Percentiles rank a stretch among this genome's conserved stretches.
Conservation (phyloP, 2,113 vertebrate species). For the Sphaerodactylus townsendi region DNA sequence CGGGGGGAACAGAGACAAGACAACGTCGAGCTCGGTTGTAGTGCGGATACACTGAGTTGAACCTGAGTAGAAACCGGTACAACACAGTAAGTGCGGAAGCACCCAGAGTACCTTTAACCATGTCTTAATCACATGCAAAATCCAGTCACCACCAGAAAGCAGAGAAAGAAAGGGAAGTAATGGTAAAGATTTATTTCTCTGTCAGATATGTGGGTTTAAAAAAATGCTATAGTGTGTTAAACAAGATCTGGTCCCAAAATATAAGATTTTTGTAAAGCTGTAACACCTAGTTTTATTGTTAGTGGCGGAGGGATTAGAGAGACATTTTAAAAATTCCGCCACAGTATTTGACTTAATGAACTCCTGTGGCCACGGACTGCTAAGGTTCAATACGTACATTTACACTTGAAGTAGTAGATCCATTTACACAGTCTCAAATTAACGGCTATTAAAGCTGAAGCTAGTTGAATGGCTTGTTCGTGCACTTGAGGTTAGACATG, state of each 20-base stretch:
- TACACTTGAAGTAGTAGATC: not conserved
- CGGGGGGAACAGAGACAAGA: no score
- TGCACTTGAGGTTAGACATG: not conserved
- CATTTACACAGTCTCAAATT: conserved; percentile 11
- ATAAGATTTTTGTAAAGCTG: not conserved
- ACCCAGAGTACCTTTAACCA: not conserved
- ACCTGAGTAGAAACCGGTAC: no score
- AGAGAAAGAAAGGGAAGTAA: not conserved
- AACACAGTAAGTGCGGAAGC: no score
- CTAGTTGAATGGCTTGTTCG: not conserved
- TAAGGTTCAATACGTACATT: conserved; percentile 13
- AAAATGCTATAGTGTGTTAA: not conserved
- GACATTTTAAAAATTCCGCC: not conserved
- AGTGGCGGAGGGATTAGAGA: not conserved
- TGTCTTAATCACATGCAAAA: not conserved
- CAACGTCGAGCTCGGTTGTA: no score
- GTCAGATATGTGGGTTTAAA: not conserved
- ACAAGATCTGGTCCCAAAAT: not conserved
- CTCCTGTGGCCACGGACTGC: not conserved
- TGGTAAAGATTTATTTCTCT: not conserved
- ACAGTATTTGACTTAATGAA: conserved; percentile 18
- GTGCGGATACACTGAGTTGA: no score
- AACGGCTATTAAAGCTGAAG: conserved; percentile 1
- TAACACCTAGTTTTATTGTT: conserved; percentile 10
- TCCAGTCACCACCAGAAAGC: not conserved